Evolutionary conservation across 2,888 invertebrate genomes (phyloP), one percentile per base, ranked within the genome.

Genomic region (Eristalis arbustorum): DNA sequence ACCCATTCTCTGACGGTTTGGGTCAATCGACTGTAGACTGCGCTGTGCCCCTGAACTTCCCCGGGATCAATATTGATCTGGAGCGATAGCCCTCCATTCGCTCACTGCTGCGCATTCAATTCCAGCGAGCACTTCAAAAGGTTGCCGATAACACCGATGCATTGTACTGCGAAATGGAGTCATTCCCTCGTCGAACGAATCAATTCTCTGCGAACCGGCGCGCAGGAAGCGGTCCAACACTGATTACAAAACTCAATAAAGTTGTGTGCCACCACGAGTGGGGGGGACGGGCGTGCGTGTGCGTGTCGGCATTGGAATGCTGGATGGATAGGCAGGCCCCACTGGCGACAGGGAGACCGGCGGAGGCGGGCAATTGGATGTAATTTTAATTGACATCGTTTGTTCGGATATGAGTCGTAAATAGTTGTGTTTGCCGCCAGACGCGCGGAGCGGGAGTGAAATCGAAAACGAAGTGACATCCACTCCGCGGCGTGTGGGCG

Each of bases 341-440:
- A 4, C 56, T 23, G 56, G 18, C 57, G 74, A 49, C 49, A 18
- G 8, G 18, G 49, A 23, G 23, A 59, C 37, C 28, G 49, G 69
- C 61, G 34, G 49, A 18, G 49, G 49, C 49, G 34, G 61, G 42
- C 66, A 71, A 74, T 84, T 64, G 79, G 66, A 64, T 78, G 84
- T 84, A 84, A 84, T 80, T 84, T 84, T 84, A 84, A 84, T 84
- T 80, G 84, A 75, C 80, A 75, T 75, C 84, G 56, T 79, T 79
- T 83, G 73, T 74, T 64, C 74, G 73, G 68, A 69, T 83, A 74
- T 83, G 78, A 63, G 83, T 11, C 74, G 66, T 74, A 66, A 66
- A 74, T 84, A 1, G 25, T 69, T 75, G 75, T 66, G 66, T 13
- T 18, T 22, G 34, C 63, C 63, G 34, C 63, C 63, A 64, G 63